These are phyloP conservation scores for Diorhabda carinulata DNA, from an alignment of 1,140 invertebrate genomes.

Conservation along the genomic window DNA sequence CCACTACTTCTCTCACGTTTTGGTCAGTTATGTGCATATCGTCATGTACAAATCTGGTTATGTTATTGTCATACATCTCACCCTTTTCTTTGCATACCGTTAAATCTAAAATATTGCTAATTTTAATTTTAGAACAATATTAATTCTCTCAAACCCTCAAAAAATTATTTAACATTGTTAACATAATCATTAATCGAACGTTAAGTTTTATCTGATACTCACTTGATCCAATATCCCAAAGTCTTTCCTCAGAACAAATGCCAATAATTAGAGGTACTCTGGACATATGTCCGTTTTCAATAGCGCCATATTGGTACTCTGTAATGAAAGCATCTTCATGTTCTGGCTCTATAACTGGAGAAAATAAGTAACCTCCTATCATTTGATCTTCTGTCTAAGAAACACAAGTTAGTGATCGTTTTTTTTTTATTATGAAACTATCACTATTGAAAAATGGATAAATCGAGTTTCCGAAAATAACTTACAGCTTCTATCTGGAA, in stretches of 20 bases:
- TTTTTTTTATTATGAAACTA: too few species aligned
- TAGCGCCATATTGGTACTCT: constrained; percentile 6
- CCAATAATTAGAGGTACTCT: constrained; percentile 21
- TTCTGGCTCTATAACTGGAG: constrained; percentile 19
- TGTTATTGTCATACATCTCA: not conserved
- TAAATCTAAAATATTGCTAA: too few species aligned
- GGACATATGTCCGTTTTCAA: constrained; percentile 13
- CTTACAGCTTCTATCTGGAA: not conserved
- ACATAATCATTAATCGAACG: too few species aligned
- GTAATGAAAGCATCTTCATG: constrained; percentile 22
- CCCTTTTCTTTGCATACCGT: too few species aligned
- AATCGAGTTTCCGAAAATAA: not conserved
- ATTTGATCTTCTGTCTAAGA: not conserved
- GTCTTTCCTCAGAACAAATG: constrained; percentile 23
- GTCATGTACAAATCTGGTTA: not conserved
- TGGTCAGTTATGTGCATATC: not conserved
- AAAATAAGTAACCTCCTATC: not conserved
- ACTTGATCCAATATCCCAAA: constrained; percentile 6
- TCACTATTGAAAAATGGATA: too few species aligned
- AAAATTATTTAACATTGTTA: too few species aligned
- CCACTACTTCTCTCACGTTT: not conserved
- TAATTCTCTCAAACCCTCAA: too few species aligned
- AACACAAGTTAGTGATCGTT: not conserved
- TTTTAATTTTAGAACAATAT: too few species aligned
- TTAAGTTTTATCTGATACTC: not conserved